These are phyloP conservation scores for Malurus alboscapulatus DNA, from an alignment of 2,113 vertebrate species.

Conservation along the genomic window DNA sequence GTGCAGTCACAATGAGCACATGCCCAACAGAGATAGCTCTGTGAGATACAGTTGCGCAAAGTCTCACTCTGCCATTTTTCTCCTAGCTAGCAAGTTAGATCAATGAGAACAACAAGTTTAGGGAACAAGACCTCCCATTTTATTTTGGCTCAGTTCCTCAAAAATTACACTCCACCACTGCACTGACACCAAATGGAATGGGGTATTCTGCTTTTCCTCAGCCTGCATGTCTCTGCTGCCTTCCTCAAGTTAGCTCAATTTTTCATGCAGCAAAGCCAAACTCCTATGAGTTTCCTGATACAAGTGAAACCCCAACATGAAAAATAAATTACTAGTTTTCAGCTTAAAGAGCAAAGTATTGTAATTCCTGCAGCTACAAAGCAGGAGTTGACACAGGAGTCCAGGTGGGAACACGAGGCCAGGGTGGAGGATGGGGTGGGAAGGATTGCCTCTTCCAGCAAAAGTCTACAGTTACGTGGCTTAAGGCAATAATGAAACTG, in stretches of 20 bases:
- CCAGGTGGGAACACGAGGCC: background rate
- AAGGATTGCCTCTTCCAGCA: background rate
- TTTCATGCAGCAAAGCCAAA: background rate
- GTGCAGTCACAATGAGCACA: accelerated
- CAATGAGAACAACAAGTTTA: background rate
- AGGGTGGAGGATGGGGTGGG: background rate
- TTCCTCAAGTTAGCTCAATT: background rate
- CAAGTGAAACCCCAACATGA: background rate
- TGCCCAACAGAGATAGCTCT: accelerated
- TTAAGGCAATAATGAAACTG: background rate
- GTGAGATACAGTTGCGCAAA: background rate
- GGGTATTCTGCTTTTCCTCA: background rate
- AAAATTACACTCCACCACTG: background rate
- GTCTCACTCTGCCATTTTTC: background rate
- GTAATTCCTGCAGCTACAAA: background rate
- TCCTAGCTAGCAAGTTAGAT: background rate
- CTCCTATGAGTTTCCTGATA: background rate
- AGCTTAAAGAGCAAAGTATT: background rate
- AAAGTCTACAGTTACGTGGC: background rate
- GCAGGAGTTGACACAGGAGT: accelerated
- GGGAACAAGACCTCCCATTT: background rate
- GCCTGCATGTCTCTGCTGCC: background rate
- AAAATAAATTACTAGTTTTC: background rate
- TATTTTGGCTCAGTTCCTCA: background rate
- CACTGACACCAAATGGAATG: background rate